Conservation (phyloP, 1,140 invertebrate genomes). For the Maconellicoccus hirsutus region DNA sequence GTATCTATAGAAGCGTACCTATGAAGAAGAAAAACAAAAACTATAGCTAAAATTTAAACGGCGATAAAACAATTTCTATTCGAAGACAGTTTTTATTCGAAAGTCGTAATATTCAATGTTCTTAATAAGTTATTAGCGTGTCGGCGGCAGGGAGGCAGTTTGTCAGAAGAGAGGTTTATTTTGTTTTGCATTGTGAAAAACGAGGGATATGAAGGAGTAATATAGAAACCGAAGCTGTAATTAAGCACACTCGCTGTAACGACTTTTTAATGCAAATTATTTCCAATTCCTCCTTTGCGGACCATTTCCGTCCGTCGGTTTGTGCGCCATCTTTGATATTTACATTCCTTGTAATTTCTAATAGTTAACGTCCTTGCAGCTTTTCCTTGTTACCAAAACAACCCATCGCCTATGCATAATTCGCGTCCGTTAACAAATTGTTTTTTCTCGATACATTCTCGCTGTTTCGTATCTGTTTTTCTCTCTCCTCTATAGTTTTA, state of each 20-base stretch:
- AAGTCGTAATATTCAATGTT: conserved; percentile 5
- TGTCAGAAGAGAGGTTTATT: not conserved
- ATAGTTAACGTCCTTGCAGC: conserved; percentile 15
- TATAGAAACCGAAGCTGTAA: conserved; percentile 13
- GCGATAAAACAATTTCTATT: not conserved
- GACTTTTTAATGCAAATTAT: conserved; percentile 19
- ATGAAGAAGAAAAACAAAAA: too few species aligned
- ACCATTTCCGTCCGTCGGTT: not conserved
- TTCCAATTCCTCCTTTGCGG: conserved; percentile 6
- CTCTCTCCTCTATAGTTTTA: too few species aligned
- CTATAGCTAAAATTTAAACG: not conserved
- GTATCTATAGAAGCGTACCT: not conserved
- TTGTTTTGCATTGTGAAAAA: not conserved
- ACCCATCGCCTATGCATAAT: not conserved
- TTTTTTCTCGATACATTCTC: not conserved
- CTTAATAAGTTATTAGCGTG: conserved; percentile 4
- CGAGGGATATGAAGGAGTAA: conserved; percentile 12
- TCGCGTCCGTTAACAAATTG: not conserved
- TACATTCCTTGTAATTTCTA: conserved; percentile 18
- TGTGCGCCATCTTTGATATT: conserved; percentile 3
- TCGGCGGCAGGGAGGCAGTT: not conserved
- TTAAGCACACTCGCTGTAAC: conserved; percentile 16
- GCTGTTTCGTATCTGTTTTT: not conserved
- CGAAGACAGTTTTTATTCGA: not conserved
- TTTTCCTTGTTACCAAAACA: conserved; percentile 1